A percentile compares a stretch with the other conserved stretches of the same genome.
Evolutionary conservation across 2,113 vertebrate species (phyloP).

Genomic region (Thamnaconus septentrionalis): DNA sequence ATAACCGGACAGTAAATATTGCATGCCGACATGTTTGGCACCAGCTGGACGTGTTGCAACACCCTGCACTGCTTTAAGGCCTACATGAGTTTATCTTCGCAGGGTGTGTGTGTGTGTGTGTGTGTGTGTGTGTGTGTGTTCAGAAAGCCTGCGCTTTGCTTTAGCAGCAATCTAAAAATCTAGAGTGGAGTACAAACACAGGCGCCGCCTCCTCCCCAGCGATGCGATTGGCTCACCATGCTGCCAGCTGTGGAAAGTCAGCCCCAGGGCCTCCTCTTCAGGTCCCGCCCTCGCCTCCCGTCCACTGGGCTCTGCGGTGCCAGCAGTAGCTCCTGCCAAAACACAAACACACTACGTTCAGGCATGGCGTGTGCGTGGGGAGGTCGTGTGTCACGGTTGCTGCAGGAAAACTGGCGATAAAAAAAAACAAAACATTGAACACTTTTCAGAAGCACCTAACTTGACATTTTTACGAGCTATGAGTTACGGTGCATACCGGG

Average conservation of each 20-base stretch:
- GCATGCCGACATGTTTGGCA: background rate
- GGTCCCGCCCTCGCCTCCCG: slow-evolving; percentile 64
- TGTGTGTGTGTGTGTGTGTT: background rate
- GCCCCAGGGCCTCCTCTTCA: slow-evolving; percentile 51
- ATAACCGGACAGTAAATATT: background rate
- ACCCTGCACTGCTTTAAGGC: slow-evolving; percentile 14
- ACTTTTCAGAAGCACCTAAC: too few species aligned
- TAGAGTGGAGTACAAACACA: slow-evolving; percentile 3
- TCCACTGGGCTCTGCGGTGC: slow-evolving; percentile 56
- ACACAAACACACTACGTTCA: slow-evolving; percentile 41
- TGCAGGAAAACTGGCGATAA: background rate
- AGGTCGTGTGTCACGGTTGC: slow-evolving; percentile 16
- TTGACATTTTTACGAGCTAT: too few species aligned
- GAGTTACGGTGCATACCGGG: too few species aligned
- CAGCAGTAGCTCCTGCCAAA: slow-evolving; percentile 65
- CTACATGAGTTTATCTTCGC: background rate
- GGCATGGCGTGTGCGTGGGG: slow-evolving; percentile 19
- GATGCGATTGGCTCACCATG: slow-evolving; percentile 70
- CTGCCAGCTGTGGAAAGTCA: slow-evolving; percentile 59
- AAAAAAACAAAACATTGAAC: too few species aligned
- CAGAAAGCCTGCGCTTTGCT: background rate
- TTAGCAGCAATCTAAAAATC: background rate
- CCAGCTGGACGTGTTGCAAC: slow-evolving; percentile 24
- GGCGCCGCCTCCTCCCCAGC: background rate
- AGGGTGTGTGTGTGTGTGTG: background rate